Conservation (phyloP, 2,797 vertebrate genomes). For the Triplophysa bombifrons region DNA sequence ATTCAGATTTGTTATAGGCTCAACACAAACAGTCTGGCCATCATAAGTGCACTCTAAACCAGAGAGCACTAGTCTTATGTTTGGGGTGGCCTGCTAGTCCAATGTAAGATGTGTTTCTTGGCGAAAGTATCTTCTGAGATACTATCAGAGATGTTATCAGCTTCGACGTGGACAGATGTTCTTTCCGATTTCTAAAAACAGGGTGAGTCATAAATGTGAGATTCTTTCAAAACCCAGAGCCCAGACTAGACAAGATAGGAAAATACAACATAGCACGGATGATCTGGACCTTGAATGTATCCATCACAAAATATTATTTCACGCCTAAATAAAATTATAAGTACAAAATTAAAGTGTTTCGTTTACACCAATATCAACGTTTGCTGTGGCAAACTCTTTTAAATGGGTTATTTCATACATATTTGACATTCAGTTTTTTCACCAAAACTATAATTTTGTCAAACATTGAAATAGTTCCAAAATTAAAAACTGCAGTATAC, state of each 20-base stretch:
- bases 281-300: neutral
- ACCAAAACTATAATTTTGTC: too few species aligned
- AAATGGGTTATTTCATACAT: too few species aligned
- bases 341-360: neutral
- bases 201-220: neutral
- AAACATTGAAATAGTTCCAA: too few species aligned
- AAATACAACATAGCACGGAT: neutral
- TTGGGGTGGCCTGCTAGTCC: too few species aligned
- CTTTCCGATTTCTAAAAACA: neutral
- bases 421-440: too few species aligned
- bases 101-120: slow-evolving; percentile 7
- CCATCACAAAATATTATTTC: neutral
- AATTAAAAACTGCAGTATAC: too few species aligned
- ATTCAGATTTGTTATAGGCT: neutral
- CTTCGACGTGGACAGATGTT: neutral
- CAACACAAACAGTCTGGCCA: neutral
- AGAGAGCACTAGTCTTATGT: neutral
- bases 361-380: neutral
- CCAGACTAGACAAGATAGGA: neutral
- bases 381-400: too few species aligned
- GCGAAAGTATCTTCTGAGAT: slow-evolving; percentile 13
- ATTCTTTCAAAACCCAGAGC: neutral
- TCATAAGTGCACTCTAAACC: neutral
- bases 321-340: neutral
- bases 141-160: slow-evolving; percentile 23